Conservation (phyloP, 1,140 invertebrate genomes). For the Tyrophagus putrescentiae region DNA sequence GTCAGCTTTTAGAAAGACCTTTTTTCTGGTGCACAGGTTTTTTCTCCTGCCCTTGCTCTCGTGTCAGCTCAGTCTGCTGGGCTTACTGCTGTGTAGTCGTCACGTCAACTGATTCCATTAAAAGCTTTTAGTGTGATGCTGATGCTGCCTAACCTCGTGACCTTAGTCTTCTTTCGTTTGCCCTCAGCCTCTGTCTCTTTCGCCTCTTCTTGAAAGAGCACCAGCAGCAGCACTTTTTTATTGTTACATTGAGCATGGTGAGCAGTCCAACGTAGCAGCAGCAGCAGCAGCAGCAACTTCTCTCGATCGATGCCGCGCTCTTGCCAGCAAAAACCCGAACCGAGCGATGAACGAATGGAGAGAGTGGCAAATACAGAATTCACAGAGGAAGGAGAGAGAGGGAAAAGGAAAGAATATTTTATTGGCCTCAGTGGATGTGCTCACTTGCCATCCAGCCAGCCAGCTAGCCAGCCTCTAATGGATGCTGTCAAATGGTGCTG, state of each 20-base stretch:
- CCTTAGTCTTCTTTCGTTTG: not conserved
- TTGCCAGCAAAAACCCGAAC: too few species aligned
- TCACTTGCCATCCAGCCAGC: too few species aligned
- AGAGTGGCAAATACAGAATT: too few species aligned
- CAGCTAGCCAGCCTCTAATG: too few species aligned
- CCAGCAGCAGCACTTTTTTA: not conserved
- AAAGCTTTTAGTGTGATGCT: conserved; percentile 4
- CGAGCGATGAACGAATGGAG: too few species aligned
- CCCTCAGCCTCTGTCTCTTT: not conserved
- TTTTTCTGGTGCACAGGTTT: too few species aligned
- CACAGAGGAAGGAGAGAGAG: not conserved
- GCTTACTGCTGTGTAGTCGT: too few species aligned
- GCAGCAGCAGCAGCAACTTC: too few species aligned
- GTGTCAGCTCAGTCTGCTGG: too few species aligned
- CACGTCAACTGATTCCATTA: not conserved
- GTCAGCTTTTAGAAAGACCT: too few species aligned
- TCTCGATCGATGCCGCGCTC: conserved; percentile 9
- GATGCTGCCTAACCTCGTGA: conserved; percentile 1
- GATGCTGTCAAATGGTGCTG: conserved; percentile 11
- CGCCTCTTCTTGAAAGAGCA: not conserved
- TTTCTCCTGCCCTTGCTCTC: too few species aligned
- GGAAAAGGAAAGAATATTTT: conserved; percentile 2
- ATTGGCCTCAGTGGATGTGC: conserved; percentile 13
- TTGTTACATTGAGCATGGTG: too few species aligned
- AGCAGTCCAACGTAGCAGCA: not conserved